Percentiles rank a stretch among this genome's conserved stretches.
These are phyloP conservation scores for Scaptomyza hsui DNA, from an alignment of 1,140 invertebrate genomes.

Conservation along the genomic window DNA sequence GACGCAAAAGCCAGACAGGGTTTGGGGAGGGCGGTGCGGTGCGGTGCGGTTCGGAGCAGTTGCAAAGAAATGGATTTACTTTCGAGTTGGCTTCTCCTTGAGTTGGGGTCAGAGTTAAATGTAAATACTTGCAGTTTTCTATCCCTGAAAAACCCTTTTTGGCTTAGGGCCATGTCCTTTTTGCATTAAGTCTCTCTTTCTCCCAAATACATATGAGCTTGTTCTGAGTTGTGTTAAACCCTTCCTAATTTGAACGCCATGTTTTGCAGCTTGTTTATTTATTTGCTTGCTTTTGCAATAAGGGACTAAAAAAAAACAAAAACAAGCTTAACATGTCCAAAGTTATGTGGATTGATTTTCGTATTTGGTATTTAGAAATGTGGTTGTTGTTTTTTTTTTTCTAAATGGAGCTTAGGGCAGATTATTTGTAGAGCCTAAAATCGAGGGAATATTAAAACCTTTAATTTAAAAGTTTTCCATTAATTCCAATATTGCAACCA, in stretches of 20 bases:
- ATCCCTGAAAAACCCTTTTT: constrained; percentile 55
- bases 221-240: constrained; percentile 26
- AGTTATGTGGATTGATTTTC: constrained; percentile 62
- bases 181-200: constrained; percentile 47
- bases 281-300: constrained; percentile 3
- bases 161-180: constrained; percentile 59
- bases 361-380: constrained; percentile 59
- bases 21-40: background rate
- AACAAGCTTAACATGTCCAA: constrained; percentile 37
- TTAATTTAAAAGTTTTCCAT: too few species aligned
- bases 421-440: constrained; percentile 28
- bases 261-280: constrained; percentile 25
- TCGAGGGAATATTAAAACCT: background rate
- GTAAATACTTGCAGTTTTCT: constrained; percentile 67
- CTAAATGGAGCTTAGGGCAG: constrained; percentile 7
- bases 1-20: constrained; percentile 28
- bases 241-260: constrained; percentile 38
- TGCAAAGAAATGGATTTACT: constrained; percentile 16
- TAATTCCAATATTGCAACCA: background rate
- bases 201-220: constrained; percentile 34
- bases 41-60: too few species aligned
- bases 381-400: constrained; percentile 24
- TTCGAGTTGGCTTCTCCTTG: constrained; percentile 15
- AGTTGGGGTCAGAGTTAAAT: constrained; percentile 45
- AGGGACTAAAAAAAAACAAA: background rate